Base-by-base conservation (phyloP, 2,888 invertebrate species). In the Apodemia mormo region DNA sequence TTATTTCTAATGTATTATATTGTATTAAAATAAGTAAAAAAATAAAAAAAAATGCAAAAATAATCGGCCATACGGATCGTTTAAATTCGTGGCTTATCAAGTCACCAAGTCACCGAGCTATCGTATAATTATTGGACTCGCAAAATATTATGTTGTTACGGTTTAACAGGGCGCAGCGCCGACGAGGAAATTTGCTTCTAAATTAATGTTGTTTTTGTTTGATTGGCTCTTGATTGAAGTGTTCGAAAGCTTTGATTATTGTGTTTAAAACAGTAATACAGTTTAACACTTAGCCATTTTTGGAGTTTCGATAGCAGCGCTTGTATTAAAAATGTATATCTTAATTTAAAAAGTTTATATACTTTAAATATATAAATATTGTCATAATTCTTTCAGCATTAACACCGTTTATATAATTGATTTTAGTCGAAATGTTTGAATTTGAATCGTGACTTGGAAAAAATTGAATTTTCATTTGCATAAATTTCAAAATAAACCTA, bases 121-220 rank as follows among this genome's bases (percentile, higher is more conserved):
- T 58, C 33, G 58, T 61, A 30, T 61, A 61, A 61, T 33, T 30
- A 61, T 33, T 33, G 58, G 58, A 2, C 30, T 61, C 10, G 61
- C 61, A 33, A 61, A 22, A 61, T 61, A 61, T 61, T 61, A 61
- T 30, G 61, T 61, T 61, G 61, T 61, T 61, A 61, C 33, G 33
- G 30, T 61, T 33, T 61, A 30, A 30, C 33, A 33, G 61, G 61
- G 61, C 33, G 61, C 61, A 61, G 61, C 61, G 30, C 61, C 33
- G 61, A 61, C 61, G 61, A 52, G 33, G 61, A 61, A 61, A 61
- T 61, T 61, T 61, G 61, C 33, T 61, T 61, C 30, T 61, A 33
- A 61, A 61, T 61, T 61, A 61, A 61, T 61, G 33, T 61, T 61
- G 61, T 30, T 61, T 52, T 61, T 61, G 61, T 61, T 61, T 61